Evolutionary conservation across 1,140 invertebrate species (phyloP), one percentile per base, ranked within the genome.

Genomic region (Aphidius ervi): DNA sequence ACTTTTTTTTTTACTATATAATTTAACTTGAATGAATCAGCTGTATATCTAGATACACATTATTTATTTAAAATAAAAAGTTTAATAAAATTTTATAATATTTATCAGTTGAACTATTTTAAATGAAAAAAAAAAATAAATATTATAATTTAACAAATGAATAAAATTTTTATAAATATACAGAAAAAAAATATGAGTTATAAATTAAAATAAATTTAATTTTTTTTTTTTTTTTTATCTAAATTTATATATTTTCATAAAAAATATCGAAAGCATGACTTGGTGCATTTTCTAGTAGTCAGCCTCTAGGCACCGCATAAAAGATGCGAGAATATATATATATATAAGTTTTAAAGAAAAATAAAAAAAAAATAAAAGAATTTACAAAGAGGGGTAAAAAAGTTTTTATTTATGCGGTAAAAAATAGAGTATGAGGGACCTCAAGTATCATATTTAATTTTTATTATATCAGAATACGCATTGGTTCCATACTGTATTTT

Each of bases 371-470:
- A 59, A n/a, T 43, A 40, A 43, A 46, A 45, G 52, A 62, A 53
- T 56, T 61, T 46, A 42, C 46, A n/a, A 46, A 46, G 49, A 47
- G 47, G 53, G 37, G 56, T 45, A 56, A 50, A 58, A 56, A 59
- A 49, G 42, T 57, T 55, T 42, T 52, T 58, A 63, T 61, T 63
- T 64, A 62, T 66, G 60, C 48, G 42, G n/a, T 31, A 53, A 57
- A 58, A 59, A 23, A 43, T 41, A 52, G 62, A 58, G 62, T 54
- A 52, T 54, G 55, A 54, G 65, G 61, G 58, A 63, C 63, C 54
- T 58, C 70, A 73, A 72, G 67, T 69, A 73, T 74, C 71, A 74
- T 75, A 78, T 78, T 79, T 80, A 80, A 80, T 80, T 79, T 79
- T 78, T 78, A 80, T 80, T 79, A 74, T 71, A 71, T 74, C 69